These are phyloP conservation scores for Festucalex cinctus DNA, from an alignment of 2,113 vertebrate species.

Conservation along the genomic window DNA sequence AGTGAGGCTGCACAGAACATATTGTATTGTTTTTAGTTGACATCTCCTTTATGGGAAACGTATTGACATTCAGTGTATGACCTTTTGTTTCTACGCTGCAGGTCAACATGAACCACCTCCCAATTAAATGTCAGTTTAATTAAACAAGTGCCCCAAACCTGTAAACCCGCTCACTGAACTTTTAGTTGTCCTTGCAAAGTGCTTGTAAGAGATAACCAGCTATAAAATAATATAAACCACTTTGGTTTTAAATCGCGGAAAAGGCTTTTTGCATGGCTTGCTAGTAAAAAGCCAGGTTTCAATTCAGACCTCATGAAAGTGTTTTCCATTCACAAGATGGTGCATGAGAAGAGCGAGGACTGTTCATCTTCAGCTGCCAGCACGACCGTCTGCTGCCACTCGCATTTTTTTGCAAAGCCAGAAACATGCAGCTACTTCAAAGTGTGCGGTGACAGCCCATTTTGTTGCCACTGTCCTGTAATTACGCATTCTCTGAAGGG, in stretches of 20 bases:
- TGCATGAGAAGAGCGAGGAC: not conserved
- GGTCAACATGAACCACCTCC: not conserved
- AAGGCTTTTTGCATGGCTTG: not conserved
- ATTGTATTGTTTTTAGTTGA: no score
- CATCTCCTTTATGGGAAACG: not conserved
- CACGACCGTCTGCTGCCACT: slow-evolving; percentile 21
- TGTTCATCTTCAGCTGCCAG: slow-evolving; percentile 13
- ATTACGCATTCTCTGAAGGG: slow-evolving; percentile 45
- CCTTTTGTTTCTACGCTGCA: slow-evolving; percentile 17
- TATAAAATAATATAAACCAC: not conserved
- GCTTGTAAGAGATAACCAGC: slow-evolving; percentile 3
- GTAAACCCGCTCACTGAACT: not conserved
- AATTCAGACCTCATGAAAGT: slow-evolving; percentile 4
- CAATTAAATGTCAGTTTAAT: slow-evolving; percentile 5
- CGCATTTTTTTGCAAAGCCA: slow-evolving; percentile 24
- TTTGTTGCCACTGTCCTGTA: slow-evolving; percentile 48
- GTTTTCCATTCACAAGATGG: slow-evolving; percentile 7
- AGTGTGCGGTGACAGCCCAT: slow-evolving; percentile 24
- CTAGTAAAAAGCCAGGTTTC: slow-evolving; percentile 12
- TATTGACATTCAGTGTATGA: not conserved
- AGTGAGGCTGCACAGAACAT: no score
- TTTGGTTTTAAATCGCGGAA: slow-evolving; percentile 6
- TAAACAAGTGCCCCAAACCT: not conserved
- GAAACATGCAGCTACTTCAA: slow-evolving; percentile 39
- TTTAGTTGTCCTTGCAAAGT: not conserved